phyloP scores from a whole-genome alignment of 2,113 vertebrate genomes.

The Dicrurus megarhynchus region DNA sequence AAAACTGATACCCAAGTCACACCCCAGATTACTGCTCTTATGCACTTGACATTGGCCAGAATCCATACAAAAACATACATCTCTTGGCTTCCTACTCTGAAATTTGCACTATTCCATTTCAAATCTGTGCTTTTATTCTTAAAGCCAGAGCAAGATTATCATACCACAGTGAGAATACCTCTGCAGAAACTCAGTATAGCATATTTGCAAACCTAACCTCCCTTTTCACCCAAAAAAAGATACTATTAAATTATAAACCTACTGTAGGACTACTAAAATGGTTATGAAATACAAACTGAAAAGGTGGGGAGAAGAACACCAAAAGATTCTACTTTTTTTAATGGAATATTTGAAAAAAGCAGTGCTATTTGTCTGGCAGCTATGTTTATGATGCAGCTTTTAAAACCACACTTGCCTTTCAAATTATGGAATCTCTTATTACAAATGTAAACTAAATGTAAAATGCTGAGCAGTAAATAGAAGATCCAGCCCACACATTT shows the following conservation, averaged over 20 bases:
- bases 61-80: slow-evolving; percentile 39
- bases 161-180: background rate
- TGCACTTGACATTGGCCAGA: slow-evolving; percentile 39
- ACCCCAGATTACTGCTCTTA: slow-evolving; percentile 16
- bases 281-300: background rate
- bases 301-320: background rate
- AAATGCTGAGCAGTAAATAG: background rate
- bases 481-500: background rate
- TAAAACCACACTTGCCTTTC: background rate
- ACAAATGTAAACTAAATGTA: background rate
- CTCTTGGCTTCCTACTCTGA: background rate
- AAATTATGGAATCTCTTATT: background rate
- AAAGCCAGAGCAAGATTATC: background rate
- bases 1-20: slow-evolving; percentile 57
- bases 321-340: background rate
- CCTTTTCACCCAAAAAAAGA: background rate
- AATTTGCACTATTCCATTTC: background rate
- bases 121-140: background rate
- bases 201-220: background rate
- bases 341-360: background rate
- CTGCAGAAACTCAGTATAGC: background rate
- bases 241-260: background rate
- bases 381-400: background rate
- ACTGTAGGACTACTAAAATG: background rate
- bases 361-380: background rate